Evolutionary conservation across 2,888 invertebrate genomes (phyloP), one percentile per base, ranked within the genome.

Genomic region (Leucophenga montana): DNA sequence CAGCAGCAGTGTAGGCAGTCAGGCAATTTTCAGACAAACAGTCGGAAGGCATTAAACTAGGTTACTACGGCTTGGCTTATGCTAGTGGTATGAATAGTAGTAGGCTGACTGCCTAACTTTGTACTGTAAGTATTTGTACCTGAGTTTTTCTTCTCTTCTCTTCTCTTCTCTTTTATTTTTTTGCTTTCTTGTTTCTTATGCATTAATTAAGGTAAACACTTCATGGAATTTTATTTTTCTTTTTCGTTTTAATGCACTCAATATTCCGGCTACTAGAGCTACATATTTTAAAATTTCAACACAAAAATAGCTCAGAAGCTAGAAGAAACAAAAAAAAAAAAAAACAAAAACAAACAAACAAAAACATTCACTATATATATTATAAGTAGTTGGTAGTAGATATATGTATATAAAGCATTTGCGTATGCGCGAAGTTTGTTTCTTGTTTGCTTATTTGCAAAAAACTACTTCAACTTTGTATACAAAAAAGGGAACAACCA

Each of bases 201-300:
- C 81, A 81, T 81, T 81, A 81, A 81, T 81, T 81, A 81, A 83
- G 83, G 85, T 84, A 81, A 81, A 81, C 78, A 79, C 61, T 62
- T 44, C 2, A 3, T 2, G 27, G 4, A 3, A 3, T 27, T 27
- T 27, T 27, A 3, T 27, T 59, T 16, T 44, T 62, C 44, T 62
- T 44, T 46, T 46, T n/a, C n/a, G 11, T 46, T n/a, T n/a, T 46
- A 18, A 18, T 54, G 16, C 13, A 18, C 11, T 54, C 18, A 11
- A n/a, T 59, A 18, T 59, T 18, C 6, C 6, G 14, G n/a, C 31
- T 57, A 14, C n/a, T n/a, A n/a, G n/a, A n/a, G n/a, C n/a, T n/a
- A n/a, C 27, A 27, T 27, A 27, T 27, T 27, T 27, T 27, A 27
- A 2, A 27, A 27, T 27, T 27, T 27, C 27, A 80, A 80, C 78